A percentile compares a stretch with the other conserved stretches of the same genome.
These are phyloP conservation scores for Murina feae DNA, from an alignment of 2,113 vertebrate genomes.

Conservation along the genomic window DNA sequence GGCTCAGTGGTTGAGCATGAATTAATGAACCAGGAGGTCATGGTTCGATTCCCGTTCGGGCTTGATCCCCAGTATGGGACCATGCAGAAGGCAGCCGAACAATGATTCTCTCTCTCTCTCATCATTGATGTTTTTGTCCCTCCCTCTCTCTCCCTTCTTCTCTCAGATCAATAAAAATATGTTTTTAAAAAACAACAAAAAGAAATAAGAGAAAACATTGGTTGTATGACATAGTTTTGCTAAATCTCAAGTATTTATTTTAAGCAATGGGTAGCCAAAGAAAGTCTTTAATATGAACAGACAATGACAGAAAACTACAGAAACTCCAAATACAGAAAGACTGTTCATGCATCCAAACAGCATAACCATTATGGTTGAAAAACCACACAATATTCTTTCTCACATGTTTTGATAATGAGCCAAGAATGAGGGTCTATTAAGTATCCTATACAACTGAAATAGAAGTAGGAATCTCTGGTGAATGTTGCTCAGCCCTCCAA, in stretches of 20 bases:
- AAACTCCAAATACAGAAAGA: conserved; percentile 64
- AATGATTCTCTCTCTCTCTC: too few relatives aligned
- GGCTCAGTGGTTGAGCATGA: too few relatives aligned
- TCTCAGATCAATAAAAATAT: too few relatives aligned
- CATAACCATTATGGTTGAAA: conserved; percentile 67
- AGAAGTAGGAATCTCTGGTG: conserved; percentile 54
- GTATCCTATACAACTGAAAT: conserved; percentile 65
- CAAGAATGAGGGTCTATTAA: conserved; percentile 62
- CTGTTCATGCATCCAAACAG: conserved; percentile 62
- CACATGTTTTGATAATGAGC: conserved; percentile 63
- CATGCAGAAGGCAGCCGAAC: too few relatives aligned
- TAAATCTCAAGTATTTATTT: conserved; percentile 28
- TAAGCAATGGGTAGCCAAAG: conserved; percentile 15
- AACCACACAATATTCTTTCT: conserved; percentile 67
- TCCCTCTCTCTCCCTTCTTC: too few relatives aligned
- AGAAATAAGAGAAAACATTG: conserved; percentile 37
- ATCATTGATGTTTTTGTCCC: too few relatives aligned
- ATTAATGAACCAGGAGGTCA: too few relatives aligned
- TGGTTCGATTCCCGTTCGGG: too few relatives aligned
- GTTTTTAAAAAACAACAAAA: background rate
- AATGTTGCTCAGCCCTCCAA: conserved; percentile 21
- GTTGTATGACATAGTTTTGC: conserved; percentile 22
- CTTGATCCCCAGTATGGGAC: too few relatives aligned
- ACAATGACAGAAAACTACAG: conserved; percentile 61
- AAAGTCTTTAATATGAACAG: conserved; percentile 66